Evolutionary conservation across 2,888 invertebrate genomes (phyloP), one percentile per base, ranked within the genome.

Genomic region (Eilema sororculum): DNA sequence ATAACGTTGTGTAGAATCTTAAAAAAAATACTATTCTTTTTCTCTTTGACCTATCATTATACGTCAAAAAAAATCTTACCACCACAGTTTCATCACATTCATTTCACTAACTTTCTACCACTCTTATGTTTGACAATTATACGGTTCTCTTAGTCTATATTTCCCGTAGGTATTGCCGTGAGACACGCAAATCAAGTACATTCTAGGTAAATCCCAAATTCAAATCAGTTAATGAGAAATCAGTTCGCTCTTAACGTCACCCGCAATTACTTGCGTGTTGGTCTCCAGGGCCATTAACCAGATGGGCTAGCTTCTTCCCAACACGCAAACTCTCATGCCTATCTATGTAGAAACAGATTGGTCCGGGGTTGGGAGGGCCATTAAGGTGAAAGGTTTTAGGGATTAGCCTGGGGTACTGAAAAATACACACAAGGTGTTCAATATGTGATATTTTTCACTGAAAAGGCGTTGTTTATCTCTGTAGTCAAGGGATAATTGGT

Each of bases 241-340:
- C 73, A 69, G 68, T 78, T 74, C 13, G 58, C 41, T 41, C 56
- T 68, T 24, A 68, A 72, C 59, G 57, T 61, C 46, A 58, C 24
- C n/a, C 8, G 28, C 68, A 72, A 72, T 72, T 69, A 66, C 68
- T 84, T 66, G 80, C 78, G 75, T 79, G 78, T 65, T 72, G 63
- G 66, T 77, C 77, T 75, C 74, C 63, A 4, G 65, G 65, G 56
- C 73, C 72, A 81, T 83, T 83, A 83, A 72, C 37, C 71, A 80
- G 78, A 78, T 78, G 72, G 74, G 65, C 73, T 78, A 71, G 76
- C 81, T 81, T 83, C 80, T 82, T 76, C 56, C 52, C 69, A 75
- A 78, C 84, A 85, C 85, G 84, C 83, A 63, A 85, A 65, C 78
- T 82, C 82, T 84, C 84, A 81, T 85, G 85, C 58, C 30, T 66